These are phyloP conservation scores for Saiga tatarica DNA, from an alignment of 2,113 vertebrate species.

Conservation along the genomic window DNA sequence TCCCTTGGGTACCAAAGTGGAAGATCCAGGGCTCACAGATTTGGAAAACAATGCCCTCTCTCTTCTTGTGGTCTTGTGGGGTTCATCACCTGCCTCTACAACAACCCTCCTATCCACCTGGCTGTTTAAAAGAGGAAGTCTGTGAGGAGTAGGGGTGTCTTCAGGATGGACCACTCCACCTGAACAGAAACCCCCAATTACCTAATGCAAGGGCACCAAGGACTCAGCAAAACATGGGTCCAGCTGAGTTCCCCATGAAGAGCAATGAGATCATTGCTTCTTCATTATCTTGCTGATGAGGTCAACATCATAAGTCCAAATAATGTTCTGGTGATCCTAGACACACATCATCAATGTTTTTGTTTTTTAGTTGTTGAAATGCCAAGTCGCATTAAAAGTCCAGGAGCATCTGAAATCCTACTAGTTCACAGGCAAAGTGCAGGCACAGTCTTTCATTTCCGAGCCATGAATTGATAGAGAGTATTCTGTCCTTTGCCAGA, in stretches of 20 bases:
- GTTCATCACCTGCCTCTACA: no score
- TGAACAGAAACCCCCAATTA: neutral
- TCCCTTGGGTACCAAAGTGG: neutral
- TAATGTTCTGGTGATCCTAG: neutral
- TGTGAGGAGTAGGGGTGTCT: neutral
- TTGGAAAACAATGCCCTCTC: accelerated
- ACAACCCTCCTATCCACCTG: accelerated
- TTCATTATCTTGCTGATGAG: neutral
- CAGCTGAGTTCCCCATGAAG: no score
- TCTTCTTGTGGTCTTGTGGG: accelerated
- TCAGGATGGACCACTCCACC: neutral
- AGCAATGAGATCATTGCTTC: accelerated
- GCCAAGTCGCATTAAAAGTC: neutral
- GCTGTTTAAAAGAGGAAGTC: neutral
- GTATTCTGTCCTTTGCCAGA: neutral
- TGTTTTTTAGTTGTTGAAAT: neutral
- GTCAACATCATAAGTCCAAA: neutral
- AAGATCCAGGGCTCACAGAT: accelerated
- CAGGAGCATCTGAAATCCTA: neutral
- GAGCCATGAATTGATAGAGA: neutral
- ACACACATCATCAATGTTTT: neutral
- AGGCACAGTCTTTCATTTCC: neutral
- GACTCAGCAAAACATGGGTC: accelerated
- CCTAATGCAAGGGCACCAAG: neutral
- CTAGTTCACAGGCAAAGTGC: accelerated